Evolutionary conservation across 2,888 invertebrate genomes (phyloP).

Genomic region (Brachynemurus nebulosus): DNA sequence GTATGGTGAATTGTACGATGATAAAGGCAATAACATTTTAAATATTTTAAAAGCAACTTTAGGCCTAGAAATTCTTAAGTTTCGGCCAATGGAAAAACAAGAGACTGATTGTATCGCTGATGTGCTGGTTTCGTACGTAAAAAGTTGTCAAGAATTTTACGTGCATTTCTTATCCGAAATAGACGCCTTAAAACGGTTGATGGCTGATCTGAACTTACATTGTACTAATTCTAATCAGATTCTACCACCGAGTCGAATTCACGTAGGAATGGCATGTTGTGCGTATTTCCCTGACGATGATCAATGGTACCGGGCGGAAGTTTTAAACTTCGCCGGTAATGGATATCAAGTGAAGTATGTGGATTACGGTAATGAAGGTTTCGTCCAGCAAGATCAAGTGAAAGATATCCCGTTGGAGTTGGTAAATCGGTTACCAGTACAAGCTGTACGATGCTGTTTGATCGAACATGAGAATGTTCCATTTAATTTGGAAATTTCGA

Average conservation of each 20-base stretch:
- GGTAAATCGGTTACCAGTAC: slow-evolving; percentile 47
- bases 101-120: slow-evolving; percentile 31
- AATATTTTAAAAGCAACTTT: slow-evolving; percentile 35
- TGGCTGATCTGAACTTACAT: slow-evolving; percentile 48
- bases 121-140: slow-evolving; percentile 48
- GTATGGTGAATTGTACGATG: slow-evolving; percentile 55
- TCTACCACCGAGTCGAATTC: slow-evolving; percentile 30
- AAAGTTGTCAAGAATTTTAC: slow-evolving; percentile 58
- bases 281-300: slow-evolving; percentile 68
- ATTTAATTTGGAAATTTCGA: slow-evolving; percentile 40
- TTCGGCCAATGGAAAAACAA: slow-evolving; percentile 24
- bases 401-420: slow-evolving; percentile 50
- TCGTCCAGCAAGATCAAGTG: slow-evolving; percentile 43
- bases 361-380: slow-evolving; percentile 91
- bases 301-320: slow-evolving; percentile 83
- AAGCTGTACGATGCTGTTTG: slow-evolving; percentile 66
- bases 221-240: slow-evolving; percentile 32
- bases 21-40: slow-evolving; percentile 39
- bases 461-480: slow-evolving; percentile 45
- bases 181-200: slow-evolving; percentile 45
- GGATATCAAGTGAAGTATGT: slow-evolving; percentile 63
- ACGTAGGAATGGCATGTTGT: slow-evolving; percentile 52
- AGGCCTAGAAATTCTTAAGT: slow-evolving; percentile 11
- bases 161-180: slow-evolving; percentile 52
- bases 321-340: slow-evolving; percentile 39